Percentiles rank a stretch among this genome's conserved stretches.
Conservation (phyloP, 1,140 invertebrate genomes). For the Drosophila pruinosa region DNA sequence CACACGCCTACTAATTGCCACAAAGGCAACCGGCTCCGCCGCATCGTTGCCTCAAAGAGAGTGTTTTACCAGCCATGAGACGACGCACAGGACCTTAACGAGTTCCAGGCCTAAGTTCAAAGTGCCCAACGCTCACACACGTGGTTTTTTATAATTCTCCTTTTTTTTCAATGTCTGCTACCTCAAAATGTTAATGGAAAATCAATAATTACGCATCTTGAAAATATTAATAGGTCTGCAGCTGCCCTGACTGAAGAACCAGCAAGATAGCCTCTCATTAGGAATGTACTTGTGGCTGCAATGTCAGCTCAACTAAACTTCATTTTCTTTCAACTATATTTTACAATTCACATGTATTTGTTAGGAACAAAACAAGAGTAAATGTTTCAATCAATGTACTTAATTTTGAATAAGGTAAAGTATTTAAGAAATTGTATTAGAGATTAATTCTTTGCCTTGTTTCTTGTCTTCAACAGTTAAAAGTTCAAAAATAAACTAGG, state of each 20-base stretch:
- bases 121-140: constrained; percentile 57
- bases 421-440: too few species aligned
- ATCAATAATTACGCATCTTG: constrained; percentile 82
- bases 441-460: too few species aligned
- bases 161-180: constrained; percentile 41
- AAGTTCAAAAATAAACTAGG: too few species aligned
- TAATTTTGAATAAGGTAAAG: too few species aligned
- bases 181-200: constrained; percentile 76
- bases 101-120: constrained; percentile 70
- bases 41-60: constrained; percentile 59
- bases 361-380: too few species aligned
- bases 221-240: constrained; percentile 72
- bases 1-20: constrained; percentile 73
- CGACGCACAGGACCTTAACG: constrained; percentile 42
- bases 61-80: constrained; percentile 56
- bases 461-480: too few species aligned
- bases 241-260: background rate
- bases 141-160: constrained; percentile 41
- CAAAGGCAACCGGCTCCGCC: constrained; percentile 55
- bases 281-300: background rate
- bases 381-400: too few species aligned
- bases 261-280: background rate
- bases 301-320: background rate
- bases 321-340: too few species aligned
- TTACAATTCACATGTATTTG: too few species aligned